Conservation (phyloP, 2,797 vertebrate genomes). For the Notolepis coatsorum region DNA sequence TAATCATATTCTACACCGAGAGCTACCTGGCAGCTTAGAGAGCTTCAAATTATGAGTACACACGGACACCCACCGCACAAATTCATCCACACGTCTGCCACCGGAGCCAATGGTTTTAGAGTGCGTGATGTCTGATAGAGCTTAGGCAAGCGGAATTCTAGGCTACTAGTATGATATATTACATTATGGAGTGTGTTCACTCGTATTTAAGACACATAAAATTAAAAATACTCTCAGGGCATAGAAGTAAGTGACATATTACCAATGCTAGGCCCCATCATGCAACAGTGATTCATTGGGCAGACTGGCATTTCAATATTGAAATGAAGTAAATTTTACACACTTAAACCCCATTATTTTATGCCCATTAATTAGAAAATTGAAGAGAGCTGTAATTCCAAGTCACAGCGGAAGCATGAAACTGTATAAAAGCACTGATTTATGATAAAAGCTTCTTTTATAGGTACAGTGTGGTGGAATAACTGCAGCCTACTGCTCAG, state of each 20-base stretch:
- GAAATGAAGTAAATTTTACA: constrained; percentile 73
- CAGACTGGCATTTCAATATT: constrained; percentile 60
- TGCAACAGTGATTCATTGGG: constrained; percentile 58
- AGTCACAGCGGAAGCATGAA: constrained; percentile 43
- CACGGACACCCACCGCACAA: no score
- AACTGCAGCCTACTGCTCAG: constrained; percentile 25
- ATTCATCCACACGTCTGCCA: constrained; percentile 28
- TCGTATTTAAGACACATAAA: constrained; percentile 69
- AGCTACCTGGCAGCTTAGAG: constrained; percentile 1
- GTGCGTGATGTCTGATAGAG: constrained; percentile 54
- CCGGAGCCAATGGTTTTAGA: constrained; percentile 45
- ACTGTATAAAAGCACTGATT: constrained; percentile 54
- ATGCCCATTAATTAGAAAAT: constrained; percentile 66
- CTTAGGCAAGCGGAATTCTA: constrained; percentile 68
- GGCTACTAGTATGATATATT: constrained; percentile 61
- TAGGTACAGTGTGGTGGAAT: constrained; percentile 22
- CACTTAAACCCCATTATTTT: constrained; percentile 71
- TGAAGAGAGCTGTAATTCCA: constrained; percentile 54
- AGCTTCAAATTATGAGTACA: constrained; percentile 2
- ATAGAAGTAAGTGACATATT: constrained; percentile 59
- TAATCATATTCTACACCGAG: no score
- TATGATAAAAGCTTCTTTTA: constrained; percentile 73
- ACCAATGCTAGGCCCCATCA: constrained; percentile 47
- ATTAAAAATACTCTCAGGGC: constrained; percentile 68
- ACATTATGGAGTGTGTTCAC: constrained; percentile 67